phyloP scores from a whole-genome alignment of 1,140 invertebrate genomes.

The Tetragonula clypearis region DNA sequence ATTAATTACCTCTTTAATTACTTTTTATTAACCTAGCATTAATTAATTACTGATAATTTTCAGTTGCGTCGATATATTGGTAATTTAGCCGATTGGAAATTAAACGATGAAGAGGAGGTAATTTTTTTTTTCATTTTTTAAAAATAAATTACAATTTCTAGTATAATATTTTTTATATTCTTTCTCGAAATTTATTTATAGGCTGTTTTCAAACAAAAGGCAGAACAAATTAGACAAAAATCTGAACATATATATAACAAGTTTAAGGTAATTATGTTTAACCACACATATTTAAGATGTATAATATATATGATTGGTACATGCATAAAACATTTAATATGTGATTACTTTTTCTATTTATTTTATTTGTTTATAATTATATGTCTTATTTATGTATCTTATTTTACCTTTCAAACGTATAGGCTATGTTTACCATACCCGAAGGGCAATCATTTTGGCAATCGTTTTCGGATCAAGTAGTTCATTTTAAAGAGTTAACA shows the following conservation, averaged over 20 bases:
- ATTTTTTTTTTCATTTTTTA: slow-evolving; percentile 14
- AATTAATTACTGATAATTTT: slow-evolving; percentile 47
- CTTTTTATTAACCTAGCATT: background rate
- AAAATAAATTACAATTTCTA: slow-evolving; percentile 1
- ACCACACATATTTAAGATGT: slow-evolving; percentile 21
- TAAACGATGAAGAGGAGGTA: slow-evolving; percentile 84
- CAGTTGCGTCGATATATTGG: slow-evolving; percentile 88
- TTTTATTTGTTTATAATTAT: background rate
- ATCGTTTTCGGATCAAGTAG: slow-evolving; percentile 82
- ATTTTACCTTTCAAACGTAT: slow-evolving; percentile 56
- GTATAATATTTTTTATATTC: slow-evolving; percentile 6
- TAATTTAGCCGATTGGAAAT: slow-evolving; percentile 87
- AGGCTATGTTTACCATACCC: slow-evolving; percentile 81
- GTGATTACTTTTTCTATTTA: background rate
- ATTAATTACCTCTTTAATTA: no score
- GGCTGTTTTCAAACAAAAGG: slow-evolving; percentile 85
- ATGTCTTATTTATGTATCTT: slow-evolving; percentile 19
- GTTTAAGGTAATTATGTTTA: slow-evolving; percentile 81
- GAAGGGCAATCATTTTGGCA: slow-evolving; percentile 83
- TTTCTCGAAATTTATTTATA: slow-evolving; percentile 52
- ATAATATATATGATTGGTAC: background rate
- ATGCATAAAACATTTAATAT: background rate
- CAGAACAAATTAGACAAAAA: slow-evolving; percentile 85
- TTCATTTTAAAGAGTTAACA: slow-evolving; percentile 83
- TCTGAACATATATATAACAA: slow-evolving; percentile 85